Evolutionary conservation across 2,888 invertebrate species (phyloP), one percentile per base, ranked within the genome.

Genomic region (Drosophila diplacantha): DNA sequence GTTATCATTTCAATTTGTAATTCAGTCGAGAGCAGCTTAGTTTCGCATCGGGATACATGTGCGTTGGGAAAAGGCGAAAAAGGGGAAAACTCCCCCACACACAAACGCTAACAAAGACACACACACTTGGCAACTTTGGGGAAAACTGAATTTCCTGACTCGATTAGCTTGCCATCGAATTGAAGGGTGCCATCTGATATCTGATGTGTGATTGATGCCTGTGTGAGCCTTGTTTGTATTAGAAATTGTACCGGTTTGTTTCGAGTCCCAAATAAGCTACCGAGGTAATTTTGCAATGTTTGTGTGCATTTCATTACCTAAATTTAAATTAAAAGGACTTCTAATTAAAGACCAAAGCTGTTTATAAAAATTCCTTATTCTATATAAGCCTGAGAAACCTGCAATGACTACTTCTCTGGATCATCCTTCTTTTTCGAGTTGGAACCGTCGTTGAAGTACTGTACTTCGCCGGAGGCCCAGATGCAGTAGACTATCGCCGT

Each of bases 381-480:
- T 26, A 26, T 26, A 26, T 8, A 26, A 8, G 29, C 29, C 29
- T 32, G 7, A 2, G 32, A n/a, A n/a, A 32, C n/a, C 7, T 32
- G 14, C n/a, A n/a, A 22, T 3, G n/a, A 32, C 14, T 43, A 12
- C 12, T 16, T 7, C 7, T 7, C 4, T 22, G 20, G 7, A 2
- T 11, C 26, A 0, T 4, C 18, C 34, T 53, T 53, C 24, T 63
- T 61, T 6, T 32, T 44, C 2, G 60, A 44, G 11, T 59, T 59
- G 31, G 58, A 32, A 18, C 58, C 58, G 1, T 59, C 58, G 4
- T 95, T 94, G 93, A 95, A 96, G 83, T 91, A 91, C 65, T 93
- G 92, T 31, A 93, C 91, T 32, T 95, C 93, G 0, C 93, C 95
- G 65, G 93, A 92, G 0, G 93, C 94, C 84, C 91, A 93, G 6